Percentiles rank a stretch among this genome's conserved stretches.
These are phyloP conservation scores for Ganaspis sp. DNA, from an alignment of 1,140 invertebrate species.

Conservation along the genomic window DNA sequence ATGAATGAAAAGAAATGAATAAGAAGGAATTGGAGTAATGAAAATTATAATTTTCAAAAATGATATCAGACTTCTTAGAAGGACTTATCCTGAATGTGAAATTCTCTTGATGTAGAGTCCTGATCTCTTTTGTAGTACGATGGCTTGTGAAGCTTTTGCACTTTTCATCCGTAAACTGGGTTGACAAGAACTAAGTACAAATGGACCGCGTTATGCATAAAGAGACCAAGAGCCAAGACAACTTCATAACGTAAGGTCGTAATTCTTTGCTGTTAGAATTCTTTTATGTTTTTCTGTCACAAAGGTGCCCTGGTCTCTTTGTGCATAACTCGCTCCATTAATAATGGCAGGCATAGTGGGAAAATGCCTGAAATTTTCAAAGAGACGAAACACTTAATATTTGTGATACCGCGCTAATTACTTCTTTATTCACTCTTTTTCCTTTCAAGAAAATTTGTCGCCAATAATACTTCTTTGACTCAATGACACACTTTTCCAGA, in stretches of 20 bases:
- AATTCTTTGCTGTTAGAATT: background rate
- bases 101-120: constrained; percentile 3
- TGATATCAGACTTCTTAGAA: background rate
- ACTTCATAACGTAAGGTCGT: constrained; percentile 6
- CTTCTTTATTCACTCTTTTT: background rate
- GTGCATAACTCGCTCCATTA: constrained; percentile 15
- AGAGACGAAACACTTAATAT: constrained; percentile 10
- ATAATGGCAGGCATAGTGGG: constrained; percentile 8
- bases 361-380: constrained; percentile 1
- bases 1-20: too few species aligned
- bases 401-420: background rate
- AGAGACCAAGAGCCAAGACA: constrained; percentile 19
- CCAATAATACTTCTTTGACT: background rate
- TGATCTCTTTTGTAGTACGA: background rate
- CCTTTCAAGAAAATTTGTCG: background rate
- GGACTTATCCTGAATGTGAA: background rate
- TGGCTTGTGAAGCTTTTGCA: background rate
- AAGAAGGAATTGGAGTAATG: background rate
- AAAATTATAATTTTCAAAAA: background rate
- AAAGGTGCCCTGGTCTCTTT: constrained; percentile 23
- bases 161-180: constrained; percentile 1
- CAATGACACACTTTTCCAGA: background rate
- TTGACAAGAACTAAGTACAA: constrained; percentile 12
- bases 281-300: background rate
- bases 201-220: constrained; percentile 25